Evolutionary conservation across 2,797 vertebrate species (phyloP).

Genomic region (Trichosurus vulpecula): DNA sequence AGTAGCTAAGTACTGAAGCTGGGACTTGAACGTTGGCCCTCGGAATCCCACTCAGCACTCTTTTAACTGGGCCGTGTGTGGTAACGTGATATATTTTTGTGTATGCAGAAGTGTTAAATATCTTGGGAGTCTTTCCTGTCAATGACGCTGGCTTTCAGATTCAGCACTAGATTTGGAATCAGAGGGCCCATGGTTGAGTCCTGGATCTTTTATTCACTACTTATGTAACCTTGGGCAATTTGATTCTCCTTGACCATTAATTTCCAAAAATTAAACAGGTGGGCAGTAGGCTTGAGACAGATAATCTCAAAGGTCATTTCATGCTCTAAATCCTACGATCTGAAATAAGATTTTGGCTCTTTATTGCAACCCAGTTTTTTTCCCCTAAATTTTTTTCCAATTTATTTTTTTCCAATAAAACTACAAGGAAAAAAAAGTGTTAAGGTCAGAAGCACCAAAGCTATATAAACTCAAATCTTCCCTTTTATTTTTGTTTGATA

Average conservation of each 20-base stretch:
- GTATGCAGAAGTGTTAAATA: not conserved
- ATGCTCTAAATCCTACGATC: not conserved
- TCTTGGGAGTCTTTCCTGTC: not conserved
- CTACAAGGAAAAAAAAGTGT: not conserved
- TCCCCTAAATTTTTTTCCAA: not conserved
- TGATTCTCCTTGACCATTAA: not conserved
- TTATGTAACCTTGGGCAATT: not conserved
- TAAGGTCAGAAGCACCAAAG: not conserved
- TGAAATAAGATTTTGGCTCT: not conserved
- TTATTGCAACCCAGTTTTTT: not conserved
- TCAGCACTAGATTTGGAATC: not conserved
- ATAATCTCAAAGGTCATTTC: not conserved
- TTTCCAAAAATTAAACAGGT: not conserved
- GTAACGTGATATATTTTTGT: not conserved
- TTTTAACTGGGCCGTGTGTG: not conserved
- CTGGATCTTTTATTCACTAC: not conserved
- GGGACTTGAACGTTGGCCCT: not conserved
- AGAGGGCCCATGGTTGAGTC: not conserved
- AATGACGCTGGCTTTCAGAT: not conserved
- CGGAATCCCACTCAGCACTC: not conserved
- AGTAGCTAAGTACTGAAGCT: no score
- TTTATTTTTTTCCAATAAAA: not conserved
- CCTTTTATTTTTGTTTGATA: not conserved
- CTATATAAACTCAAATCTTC: not conserved
- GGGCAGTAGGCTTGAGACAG: not conserved